Base-by-base conservation (phyloP, 37 sponge, comb jelly and placozoan species). In the Spongilla lacustris region DNA sequence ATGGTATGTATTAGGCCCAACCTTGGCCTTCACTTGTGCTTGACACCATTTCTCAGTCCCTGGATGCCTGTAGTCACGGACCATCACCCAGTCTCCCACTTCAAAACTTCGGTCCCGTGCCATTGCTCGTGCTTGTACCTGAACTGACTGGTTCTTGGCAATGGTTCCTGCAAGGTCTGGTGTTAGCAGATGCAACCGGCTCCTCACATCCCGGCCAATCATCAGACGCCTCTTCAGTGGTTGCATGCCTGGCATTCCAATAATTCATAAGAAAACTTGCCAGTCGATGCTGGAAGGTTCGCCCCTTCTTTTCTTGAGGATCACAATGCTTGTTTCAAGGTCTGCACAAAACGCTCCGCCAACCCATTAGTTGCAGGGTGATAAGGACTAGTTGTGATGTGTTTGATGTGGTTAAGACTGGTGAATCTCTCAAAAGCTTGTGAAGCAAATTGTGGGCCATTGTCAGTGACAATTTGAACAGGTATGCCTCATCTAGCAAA, bases 401-500 rank as follows among this genome's bases (percentile, higher is more conserved):
- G 87, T 79, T 50, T 69, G 5, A 80, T 71, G 26, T 81, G 81
- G 70, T 87, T 87, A 0, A 29, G 30, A 13, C 34, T 73, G 36
- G 71, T 49, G 67, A 36, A 87, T 50, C 36, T 22, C 37, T 22
- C 49, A 68, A 87, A 87, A 26, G 80, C 76, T 27, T 86, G 73
- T 24, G 70, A 17, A 21, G 58, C 67, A 69, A 86, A 86, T 4
- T 79, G 79, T 14, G 79, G 74, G 28, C 71, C 86, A 36, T 86
- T 86, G 38, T 86, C 80, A n/a, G 80, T 46, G 21, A 68, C 80
- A n/a, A n/a, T n/a, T n/a, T n/a, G n/a, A n/a, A n/a, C n/a, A n/a
- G n/a, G n/a, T 4, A 87, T 36, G 19, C 92, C 88, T 14, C 68
- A 80, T 46, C 80, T 34, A 22, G 86, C 76, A 50, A 91, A 91